A percentile compares a stretch with the other conserved stretches of the same genome.
phyloP scores from a whole-genome alignment of 2,888 invertebrate genomes.

The Orthosia gracilis region DNA sequence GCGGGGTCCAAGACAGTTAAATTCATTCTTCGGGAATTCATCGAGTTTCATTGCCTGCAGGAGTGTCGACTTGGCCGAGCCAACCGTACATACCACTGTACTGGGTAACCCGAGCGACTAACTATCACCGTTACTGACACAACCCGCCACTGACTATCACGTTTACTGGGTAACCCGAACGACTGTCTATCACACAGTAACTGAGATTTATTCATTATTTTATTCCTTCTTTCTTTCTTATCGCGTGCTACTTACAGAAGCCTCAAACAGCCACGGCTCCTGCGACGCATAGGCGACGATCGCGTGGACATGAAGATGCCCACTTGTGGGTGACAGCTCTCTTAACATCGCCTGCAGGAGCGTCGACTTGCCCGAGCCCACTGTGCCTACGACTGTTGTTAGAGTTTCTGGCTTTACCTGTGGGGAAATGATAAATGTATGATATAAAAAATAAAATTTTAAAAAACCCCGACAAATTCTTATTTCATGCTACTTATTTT shows the following conservation, averaged over 20 bases:
- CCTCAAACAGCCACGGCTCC: constrained; percentile 93
- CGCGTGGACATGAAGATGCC: constrained; percentile 90
- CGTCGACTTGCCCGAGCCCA: constrained; percentile 95
- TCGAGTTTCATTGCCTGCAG: too few relatives aligned
- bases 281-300: constrained; percentile 92
- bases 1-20: too few relatives aligned
- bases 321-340: constrained; percentile 92
- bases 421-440: constrained; percentile 39
- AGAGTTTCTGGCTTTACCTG: constrained; percentile 87
- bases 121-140: too few relatives aligned
- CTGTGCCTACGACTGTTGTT: constrained; percentile 93
- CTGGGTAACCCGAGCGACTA: too few relatives aligned
- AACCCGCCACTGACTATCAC: too few relatives aligned
- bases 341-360: constrained; percentile 94
- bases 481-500: too few relatives aligned
- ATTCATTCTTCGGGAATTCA: too few relatives aligned
- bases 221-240: neutral
- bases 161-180: neutral
- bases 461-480: too few relatives aligned
- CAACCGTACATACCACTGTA: too few relatives aligned
- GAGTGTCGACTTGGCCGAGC: constrained; percentile 69
- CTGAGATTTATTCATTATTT: too few relatives aligned
- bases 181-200: neutral
- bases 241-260: constrained; percentile 77
- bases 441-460: too few relatives aligned